phyloP scores from a whole-genome alignment of 2,888 invertebrate species.

The Scaeva pyrastri region DNA sequence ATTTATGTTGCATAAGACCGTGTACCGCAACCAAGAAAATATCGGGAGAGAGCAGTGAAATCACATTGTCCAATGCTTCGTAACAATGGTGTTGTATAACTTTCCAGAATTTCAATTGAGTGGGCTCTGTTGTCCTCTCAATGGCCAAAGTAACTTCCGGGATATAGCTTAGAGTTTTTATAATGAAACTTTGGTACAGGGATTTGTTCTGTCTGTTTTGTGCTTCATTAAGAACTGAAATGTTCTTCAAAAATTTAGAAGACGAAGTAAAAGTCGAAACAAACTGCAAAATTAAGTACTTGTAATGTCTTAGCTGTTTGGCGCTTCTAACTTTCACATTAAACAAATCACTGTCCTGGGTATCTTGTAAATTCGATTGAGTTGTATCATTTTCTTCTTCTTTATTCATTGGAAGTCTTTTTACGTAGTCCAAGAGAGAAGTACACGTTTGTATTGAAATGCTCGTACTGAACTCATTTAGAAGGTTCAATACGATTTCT shows the following conservation, averaged over 20 bases:
- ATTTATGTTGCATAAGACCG: conserved; percentile 89
- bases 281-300: conserved; percentile 91
- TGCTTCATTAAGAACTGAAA: conserved; percentile 85
- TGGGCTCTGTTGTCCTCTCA: conserved; percentile 86
- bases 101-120: conserved; percentile 91
- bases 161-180: conserved; percentile 88
- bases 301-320: conserved; percentile 93
- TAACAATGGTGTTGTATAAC: conserved; percentile 91
- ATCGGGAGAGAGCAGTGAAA: conserved; percentile 90
- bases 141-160: conserved; percentile 87
- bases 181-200: conserved; percentile 88
- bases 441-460: conserved; percentile 87
- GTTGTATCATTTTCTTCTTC: conserved; percentile 82
- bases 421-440: conserved; percentile 88
- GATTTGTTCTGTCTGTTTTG: conserved; percentile 85
- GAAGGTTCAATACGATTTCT: conserved; percentile 88
- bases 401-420: conserved; percentile 88
- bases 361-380: conserved; percentile 2
- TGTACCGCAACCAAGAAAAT: conserved; percentile 92
- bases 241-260: conserved; percentile 88
- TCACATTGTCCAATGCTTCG: conserved; percentile 92
- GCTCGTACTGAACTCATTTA: conserved; percentile 88
- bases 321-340: conserved; percentile 87
- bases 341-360: conserved; percentile 84
- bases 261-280: conserved; percentile 89